A percentile compares a stretch with the other conserved stretches of the same genome.
Conservation (phyloP, 2,888 invertebrate species). For the Belgica antarctica region DNA sequence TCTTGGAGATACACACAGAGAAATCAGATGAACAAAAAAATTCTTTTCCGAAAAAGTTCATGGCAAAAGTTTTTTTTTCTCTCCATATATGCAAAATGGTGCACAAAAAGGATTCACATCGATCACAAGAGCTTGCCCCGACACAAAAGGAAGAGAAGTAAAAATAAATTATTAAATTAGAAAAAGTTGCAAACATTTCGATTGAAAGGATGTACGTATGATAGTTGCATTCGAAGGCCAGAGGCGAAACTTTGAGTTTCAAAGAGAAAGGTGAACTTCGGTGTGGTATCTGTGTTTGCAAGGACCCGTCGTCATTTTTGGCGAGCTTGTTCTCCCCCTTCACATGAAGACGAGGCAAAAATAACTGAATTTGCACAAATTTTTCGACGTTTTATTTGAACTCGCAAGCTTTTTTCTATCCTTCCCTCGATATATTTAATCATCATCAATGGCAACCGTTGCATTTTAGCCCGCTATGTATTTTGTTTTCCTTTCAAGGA, state of each 20-base stretch:
- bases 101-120: not conserved
- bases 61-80: slow-evolving; percentile 8
- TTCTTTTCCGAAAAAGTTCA: not conserved
- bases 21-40: not conserved
- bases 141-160: slow-evolving; percentile 1
- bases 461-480: not conserved
- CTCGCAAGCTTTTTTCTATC: slow-evolving; percentile 7
- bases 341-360: not conserved
- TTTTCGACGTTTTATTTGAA: slow-evolving; percentile 11
- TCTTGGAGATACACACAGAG: not conserved
- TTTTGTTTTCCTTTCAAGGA: not conserved
- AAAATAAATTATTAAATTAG: slow-evolving; percentile 37
- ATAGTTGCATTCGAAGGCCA: not conserved
- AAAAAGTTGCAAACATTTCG: slow-evolving; percentile 19
- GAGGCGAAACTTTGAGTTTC: not conserved
- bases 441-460: slow-evolving; percentile 10
- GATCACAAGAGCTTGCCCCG: not conserved
- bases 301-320: not conserved
- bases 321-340: not conserved
- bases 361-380: slow-evolving; percentile 15
- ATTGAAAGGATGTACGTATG: not conserved
- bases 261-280: slow-evolving; percentile 1
- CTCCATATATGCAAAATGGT: not conserved
- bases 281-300: not conserved
- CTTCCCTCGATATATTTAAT: slow-evolving; percentile 14